Evolutionary conservation across 2,888 invertebrate genomes (phyloP), one percentile per base, ranked within the genome.

Genomic region (Netelia inedita): DNA sequence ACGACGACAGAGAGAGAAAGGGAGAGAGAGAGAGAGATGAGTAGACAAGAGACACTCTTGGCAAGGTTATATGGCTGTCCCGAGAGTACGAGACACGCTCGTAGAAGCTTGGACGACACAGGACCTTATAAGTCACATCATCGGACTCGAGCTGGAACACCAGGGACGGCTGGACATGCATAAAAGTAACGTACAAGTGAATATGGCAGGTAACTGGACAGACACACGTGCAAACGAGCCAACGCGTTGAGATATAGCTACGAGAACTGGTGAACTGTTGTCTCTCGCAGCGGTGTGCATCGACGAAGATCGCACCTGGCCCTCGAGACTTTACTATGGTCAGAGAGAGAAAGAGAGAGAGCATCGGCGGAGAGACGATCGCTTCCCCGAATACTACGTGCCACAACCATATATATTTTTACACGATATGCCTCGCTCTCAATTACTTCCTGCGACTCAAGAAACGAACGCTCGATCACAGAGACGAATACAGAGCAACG

Each of bases 131-230:
- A 85, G 85, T 50, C 35, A 74, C 69, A 61, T 9, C 69, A 61
- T 3, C 66, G 63, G 71, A 21, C 72, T 23, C 66, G 59, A 66
- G 72, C 66, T 55, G 71, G 87, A 73, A 86, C 84, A 69, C 82
- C 35, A 35, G 35, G 66, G 86, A 85, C 63, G 85, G 85, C 85
- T 85, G 86, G 86, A 86, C 87, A 87, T 88, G 88, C 87, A 88
- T 88, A 89, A 88, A 87, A 88, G 88, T 81, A 82, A 82, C 35
- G 87, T 86, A 86, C 87, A 85, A 88, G 88, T 88, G 86, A 89
- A 89, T 89, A 90, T 89, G 88, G 88, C 87, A 89, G 87, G 88
- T 80, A 83, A 87, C 76, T 87, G 86, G 86, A 86, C 85, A 76
- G 86, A 85, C 87, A 86, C 88, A 53, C 89, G 87, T 87, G 87